phyloP scores from a whole-genome alignment of 2,797 vertebrate genomes.

The Lophotriccus pileatus region DNA sequence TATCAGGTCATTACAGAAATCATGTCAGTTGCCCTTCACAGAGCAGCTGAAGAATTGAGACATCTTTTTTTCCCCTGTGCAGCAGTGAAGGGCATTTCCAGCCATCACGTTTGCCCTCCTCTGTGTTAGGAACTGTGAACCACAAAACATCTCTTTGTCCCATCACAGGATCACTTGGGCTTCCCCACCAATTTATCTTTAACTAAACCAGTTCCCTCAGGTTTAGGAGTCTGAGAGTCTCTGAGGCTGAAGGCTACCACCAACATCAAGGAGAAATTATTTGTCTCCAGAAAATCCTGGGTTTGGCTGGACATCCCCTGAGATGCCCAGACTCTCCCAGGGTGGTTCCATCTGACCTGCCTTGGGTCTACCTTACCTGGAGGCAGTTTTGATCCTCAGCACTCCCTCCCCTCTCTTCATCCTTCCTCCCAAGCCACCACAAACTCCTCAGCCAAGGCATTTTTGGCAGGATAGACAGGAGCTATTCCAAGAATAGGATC shows the following conservation, averaged over 20 bases:
- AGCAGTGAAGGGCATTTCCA: background rate
- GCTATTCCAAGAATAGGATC: conserved; percentile 50
- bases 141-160: background rate
- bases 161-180: background rate
- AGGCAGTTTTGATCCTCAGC: background rate
- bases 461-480: conserved; percentile 56
- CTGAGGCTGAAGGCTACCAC: background rate
- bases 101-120: background rate
- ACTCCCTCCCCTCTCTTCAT: background rate
- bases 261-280: background rate
- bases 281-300: background rate
- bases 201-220: background rate
- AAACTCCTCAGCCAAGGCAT: conserved; percentile 34
- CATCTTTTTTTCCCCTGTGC: background rate
- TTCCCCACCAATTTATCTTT: background rate
- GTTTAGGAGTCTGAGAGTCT: background rate
- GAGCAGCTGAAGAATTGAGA: background rate
- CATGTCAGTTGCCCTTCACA: background rate
- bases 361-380: conserved; percentile 17
- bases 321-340: background rate
- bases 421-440: background rate
- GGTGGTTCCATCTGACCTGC: conserved; percentile 23
- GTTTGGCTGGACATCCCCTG: background rate
- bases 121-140: background rate
- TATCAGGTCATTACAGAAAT: background rate